phyloP scores from a whole-genome alignment of 53 echinoderm and acorn worm species.

The Patiria pectinifera region DNA sequence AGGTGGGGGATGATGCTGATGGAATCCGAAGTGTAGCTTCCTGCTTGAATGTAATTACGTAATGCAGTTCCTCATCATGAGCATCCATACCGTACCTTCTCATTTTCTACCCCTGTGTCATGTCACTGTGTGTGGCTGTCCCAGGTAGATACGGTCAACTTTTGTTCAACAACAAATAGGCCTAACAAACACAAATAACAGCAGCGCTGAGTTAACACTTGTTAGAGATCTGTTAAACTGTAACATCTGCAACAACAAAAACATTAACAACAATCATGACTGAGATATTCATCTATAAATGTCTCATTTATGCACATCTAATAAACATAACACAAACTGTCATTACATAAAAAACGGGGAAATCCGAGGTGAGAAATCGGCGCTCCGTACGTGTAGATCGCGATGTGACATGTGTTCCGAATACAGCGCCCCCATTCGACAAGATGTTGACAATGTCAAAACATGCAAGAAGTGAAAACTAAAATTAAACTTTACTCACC shows the following conservation, averaged over 20 bases:
- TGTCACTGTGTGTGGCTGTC: no score
- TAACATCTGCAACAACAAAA: not conserved
- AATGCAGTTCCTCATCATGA: no score
- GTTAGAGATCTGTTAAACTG: no score
- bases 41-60: no score
- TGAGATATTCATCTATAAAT: not conserved
- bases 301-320: not conserved
- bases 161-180: no score
- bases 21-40: no score
- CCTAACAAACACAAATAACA: no score
- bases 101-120: no score
- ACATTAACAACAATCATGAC: not conserved
- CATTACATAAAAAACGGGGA: not conserved
- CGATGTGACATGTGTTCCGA: conserved; percentile 3
- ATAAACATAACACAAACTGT: not conserved
- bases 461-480: not conserved
- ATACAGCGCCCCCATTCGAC: conserved; percentile 45
- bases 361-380: conserved; percentile 13
- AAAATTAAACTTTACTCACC: conserved; percentile 2
- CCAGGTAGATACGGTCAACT: no score
- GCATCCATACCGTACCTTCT: no score
- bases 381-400: not conserved
- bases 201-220: no score
- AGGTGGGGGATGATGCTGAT: no score
- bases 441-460: not conserved